Evolutionary conservation across 2,797 vertebrate genomes (phyloP).

Genomic region (Lepus townsendii): DNA sequence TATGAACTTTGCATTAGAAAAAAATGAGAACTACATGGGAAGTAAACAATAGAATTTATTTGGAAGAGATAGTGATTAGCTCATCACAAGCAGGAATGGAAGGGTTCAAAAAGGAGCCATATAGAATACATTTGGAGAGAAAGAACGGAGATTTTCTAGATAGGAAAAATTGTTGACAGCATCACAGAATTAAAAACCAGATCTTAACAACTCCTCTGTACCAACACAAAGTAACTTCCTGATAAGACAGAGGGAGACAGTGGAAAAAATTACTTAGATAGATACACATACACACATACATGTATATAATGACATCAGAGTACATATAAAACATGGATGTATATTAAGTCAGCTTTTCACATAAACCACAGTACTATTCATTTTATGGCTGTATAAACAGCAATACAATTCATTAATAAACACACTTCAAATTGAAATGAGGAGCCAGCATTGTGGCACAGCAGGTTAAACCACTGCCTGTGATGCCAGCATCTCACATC

Average conservation of each 20-base stretch:
- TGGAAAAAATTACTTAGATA: neutral
- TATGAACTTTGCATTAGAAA: neutral
- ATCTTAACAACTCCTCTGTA: neutral
- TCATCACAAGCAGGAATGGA: neutral
- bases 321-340: neutral
- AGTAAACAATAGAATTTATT: neutral
- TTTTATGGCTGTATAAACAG: neutral
- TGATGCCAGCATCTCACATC: too few relatives aligned
- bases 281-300: neutral
- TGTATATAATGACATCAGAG: neutral
- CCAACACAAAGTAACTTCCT: neutral
- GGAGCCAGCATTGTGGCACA: too few relatives aligned
- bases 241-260: neutral
- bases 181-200: neutral
- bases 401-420: neutral
- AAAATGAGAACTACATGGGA: neutral
- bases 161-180: neutral
- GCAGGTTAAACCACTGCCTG: too few relatives aligned
- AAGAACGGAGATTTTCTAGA: neutral
- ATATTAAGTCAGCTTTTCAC: neutral
- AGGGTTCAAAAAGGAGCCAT: neutral
- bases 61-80: neutral
- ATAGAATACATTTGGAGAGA: neutral
- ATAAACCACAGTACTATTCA: neutral
- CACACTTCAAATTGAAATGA: neutral